These are phyloP conservation scores for Tachysurus fulvidraco DNA, from an alignment of 2,113 vertebrate species.

Conservation along the genomic window DNA sequence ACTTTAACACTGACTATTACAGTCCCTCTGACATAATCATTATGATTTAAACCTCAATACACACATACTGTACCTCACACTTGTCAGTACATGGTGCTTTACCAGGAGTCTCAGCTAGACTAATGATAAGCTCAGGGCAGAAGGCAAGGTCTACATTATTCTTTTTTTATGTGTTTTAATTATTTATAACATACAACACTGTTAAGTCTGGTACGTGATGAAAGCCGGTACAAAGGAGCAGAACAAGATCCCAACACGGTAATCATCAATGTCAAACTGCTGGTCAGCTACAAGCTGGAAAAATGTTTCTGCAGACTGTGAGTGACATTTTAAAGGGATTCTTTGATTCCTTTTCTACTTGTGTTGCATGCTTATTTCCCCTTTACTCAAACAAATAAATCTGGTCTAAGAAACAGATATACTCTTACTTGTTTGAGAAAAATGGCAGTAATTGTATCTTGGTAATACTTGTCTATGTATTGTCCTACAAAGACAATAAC, in stretches of 20 bases:
- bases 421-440: background rate
- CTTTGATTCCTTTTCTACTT: conserved; percentile 14
- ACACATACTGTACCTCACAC: background rate
- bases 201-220: conserved; percentile 6
- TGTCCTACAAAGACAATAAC: conserved; percentile 1
- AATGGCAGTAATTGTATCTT: background rate
- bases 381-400: conserved; percentile 57
- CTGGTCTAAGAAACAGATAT: background rate
- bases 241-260: conserved; percentile 77
- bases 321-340: conserved; percentile 50
- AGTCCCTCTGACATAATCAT: background rate
- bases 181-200: background rate
- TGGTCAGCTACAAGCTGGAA: conserved; percentile 73
- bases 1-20: background rate
- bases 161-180: background rate
- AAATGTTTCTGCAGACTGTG: conserved; percentile 65
- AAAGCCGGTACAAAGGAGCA: conserved; percentile 67
- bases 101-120: conserved; percentile 74
- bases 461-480: no score
- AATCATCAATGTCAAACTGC: conserved; percentile 77
- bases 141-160: conserved; percentile 74
- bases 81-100: conserved; percentile 63
- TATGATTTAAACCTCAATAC: background rate
- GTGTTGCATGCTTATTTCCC: background rate
- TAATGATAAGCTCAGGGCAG: conserved; percentile 69